A percentile compares a stretch with the other conserved stretches of the same genome.
Evolutionary conservation across 2,113 vertebrate genomes (phyloP).

Genomic region (Melanerpes formicivorus): DNA sequence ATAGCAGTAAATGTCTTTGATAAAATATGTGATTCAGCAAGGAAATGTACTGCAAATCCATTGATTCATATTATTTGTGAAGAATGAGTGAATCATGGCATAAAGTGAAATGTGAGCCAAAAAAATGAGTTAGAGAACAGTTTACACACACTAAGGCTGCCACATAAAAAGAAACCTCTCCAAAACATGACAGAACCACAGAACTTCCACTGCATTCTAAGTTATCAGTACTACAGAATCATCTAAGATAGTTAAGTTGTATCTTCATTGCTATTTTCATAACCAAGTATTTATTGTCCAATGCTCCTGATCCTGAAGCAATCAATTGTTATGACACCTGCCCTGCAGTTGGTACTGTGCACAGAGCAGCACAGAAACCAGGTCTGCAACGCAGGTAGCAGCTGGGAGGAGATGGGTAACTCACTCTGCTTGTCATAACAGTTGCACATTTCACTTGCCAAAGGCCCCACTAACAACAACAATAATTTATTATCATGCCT

Average conservation of each 20-base stretch:
- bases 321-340: fast-evolving
- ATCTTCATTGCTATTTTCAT: background rate
- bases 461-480: background rate
- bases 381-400: fast-evolving
- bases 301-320: background rate
- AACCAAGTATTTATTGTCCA: background rate
- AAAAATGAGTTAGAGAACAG: background rate
- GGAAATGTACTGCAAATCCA: constrained; percentile 13
- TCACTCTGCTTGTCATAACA: background rate
- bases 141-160: background rate
- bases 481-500: background rate
- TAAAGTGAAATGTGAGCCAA: background rate
- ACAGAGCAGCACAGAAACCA: fast-evolving
- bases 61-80: background rate
- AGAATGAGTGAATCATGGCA: background rate
- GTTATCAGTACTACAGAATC: background rate
- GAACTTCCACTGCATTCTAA: background rate
- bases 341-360: fast-evolving
- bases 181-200: background rate
- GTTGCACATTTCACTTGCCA: fast-evolving
- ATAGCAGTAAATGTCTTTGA: constrained; percentile 28
- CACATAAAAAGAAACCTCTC: background rate
- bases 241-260: background rate
- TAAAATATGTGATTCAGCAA: constrained; percentile 24
- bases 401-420: background rate